Evolutionary conservation across 2,888 invertebrate species (phyloP), one percentile per base, ranked within the genome.

Genomic region (Caradrina clavipalpis): DNA sequence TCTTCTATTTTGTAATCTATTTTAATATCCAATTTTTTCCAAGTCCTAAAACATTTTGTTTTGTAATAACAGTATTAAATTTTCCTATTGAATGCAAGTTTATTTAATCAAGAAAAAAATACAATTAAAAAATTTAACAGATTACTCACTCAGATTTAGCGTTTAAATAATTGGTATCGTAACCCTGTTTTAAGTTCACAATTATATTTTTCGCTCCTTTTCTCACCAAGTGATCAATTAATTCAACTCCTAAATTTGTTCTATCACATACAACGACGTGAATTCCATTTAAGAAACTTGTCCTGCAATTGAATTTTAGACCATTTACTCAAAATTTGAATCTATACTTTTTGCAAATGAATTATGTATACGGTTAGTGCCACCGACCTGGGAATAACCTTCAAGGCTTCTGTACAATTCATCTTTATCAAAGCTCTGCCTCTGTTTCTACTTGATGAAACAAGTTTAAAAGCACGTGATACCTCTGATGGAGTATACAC

Each of bases 361-460:
- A 35, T 35, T 35, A 35, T 35, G 35, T 35, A 35, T 8, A 8
- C 8, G 8, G 8, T 35, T 8, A 15, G 4, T 15, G 4, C 15
- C 3, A 42, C 11, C 2, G 2, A 53, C 61, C 61, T 53, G 5
- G 39, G 61, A 22, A 61, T 11, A 53, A 61, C 39, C 5, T 61
- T 42, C 15, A 53, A 53, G 3, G 39, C 22, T n/a, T 61, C 51
- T 0, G 21, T 8, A 19, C 39, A 31, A 45, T 5, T 15, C 53
- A 66, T 66, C 6, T 6, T 61, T 47, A 66, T 47, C 45, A 61
- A 45, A 47, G 53, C 45, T 61, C 62, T 47, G 15, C 61, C 66
- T 2, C 31, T 13, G 10, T 60, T 45, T n/a, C 15, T 53, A 21
- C 53, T 15, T 6, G 45, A n/a, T 15, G 66, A 54, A 0, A 66